Evolutionary conservation across 1,140 invertebrate species (phyloP).

Genomic region (Hylaeus volcanicus): DNA sequence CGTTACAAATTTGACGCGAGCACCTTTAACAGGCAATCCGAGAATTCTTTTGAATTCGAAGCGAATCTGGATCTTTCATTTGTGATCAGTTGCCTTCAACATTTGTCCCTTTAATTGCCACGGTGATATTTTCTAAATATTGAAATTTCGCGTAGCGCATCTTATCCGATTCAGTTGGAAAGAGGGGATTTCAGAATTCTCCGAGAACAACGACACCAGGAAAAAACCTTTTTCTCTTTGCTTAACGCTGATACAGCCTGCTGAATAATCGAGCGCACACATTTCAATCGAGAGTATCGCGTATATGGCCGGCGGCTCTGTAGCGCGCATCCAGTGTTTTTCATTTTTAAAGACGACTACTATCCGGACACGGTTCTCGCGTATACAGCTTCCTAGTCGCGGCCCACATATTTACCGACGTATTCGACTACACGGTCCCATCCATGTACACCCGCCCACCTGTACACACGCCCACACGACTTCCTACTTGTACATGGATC

Average conservation of each 20-base stretch:
- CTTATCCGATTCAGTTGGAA: not conserved
- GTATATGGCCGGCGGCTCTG: not conserved
- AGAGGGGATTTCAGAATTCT: constrained; percentile 5
- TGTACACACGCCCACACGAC: constrained; percentile 29
- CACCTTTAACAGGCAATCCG: too few species aligned
- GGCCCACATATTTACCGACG: constrained; percentile 44
- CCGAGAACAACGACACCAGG: not conserved
- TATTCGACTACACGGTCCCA: constrained; percentile 31
- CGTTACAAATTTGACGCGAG: too few species aligned
- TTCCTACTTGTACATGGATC: constrained; percentile 38
- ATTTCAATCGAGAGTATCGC: constrained; percentile 17
- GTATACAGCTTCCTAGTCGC: constrained; percentile 38
- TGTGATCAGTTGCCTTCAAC: too few species aligned
- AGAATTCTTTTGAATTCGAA: too few species aligned
- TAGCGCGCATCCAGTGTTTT: constrained; percentile 15
- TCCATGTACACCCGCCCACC: constrained; percentile 15
- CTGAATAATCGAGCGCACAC: constrained; percentile 42
- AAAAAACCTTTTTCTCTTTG: not conserved
- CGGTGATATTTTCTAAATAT: too few species aligned
- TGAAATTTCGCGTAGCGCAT: not conserved
- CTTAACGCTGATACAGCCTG: not conserved
- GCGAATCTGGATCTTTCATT: too few species aligned
- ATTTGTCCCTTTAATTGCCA: too few species aligned
- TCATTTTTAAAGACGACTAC: constrained; percentile 29
- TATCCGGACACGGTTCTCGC: constrained; percentile 44